Evolutionary conservation across 23 tunicate species (phyloP), one percentile per base, ranked within the genome.

Genomic region (Diplosoma virens): DNA sequence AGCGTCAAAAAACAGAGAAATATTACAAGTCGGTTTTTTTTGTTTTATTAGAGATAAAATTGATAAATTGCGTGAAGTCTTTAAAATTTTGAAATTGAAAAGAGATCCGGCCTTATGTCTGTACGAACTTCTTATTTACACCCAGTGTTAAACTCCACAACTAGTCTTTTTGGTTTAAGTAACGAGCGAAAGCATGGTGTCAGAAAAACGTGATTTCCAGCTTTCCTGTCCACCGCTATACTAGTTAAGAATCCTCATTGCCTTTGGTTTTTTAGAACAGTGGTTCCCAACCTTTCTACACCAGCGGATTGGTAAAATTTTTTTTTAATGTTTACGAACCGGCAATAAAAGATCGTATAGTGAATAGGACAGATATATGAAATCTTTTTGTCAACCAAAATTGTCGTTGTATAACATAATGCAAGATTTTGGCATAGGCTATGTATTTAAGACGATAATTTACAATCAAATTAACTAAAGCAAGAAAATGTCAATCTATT

Each of bases 1-100:
- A 3, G 98, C 98, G 1, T 81, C 87, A 32, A 71, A 52, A 0
- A 93, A 85, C 35, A 55, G 32, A 1, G 98, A 85, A 71, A 86
- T 93, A 2, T 50, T 93, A 29, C 98, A 93, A 81, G 93, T 93
- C n/a, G n/a, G 3, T 27, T 5, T 56, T 56, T 23, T 56, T 56
- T 56, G 64, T 56, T 56, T 56, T 56, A 5, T 21, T n/a, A n/a
- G 22, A 11, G 5, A 11, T 56, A 56, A n/a, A 23, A 45, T 9
- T 11, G 11, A 16, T 45, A 9, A 9, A 45, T 45, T 45, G 11
- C 52, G 16, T 45, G 52, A 45, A 45, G 16, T 9, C 52, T 45
- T 11, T 45, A 45, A 45, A 16, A 45, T n/a, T n/a, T n/a, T n/a
- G n/a, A n/a, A n/a, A n/a, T n/a, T n/a, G n/a, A n/a, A n/a, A n/a